Conservation (phyloP, 2,113 vertebrate genomes). For the Corythornis madagascariensis region DNA sequence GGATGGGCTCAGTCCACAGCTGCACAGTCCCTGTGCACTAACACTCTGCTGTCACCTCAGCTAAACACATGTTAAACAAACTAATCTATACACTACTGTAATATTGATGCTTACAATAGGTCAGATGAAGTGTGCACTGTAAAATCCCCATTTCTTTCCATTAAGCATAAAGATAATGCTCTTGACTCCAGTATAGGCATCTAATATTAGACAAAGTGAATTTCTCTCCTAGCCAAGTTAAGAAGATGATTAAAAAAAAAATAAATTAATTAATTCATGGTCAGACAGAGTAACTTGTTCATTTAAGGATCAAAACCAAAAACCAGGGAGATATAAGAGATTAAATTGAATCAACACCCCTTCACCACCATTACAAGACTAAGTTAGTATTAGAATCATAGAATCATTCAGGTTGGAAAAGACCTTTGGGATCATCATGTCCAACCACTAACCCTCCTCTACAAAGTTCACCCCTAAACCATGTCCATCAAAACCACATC, state of each 20-base stretch:
- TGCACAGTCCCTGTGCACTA: too few species aligned
- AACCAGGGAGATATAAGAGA: not conserved
- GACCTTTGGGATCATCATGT: too few species aligned
- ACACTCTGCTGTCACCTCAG: too few species aligned
- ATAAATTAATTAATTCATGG: not conserved
- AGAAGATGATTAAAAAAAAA: not conserved
- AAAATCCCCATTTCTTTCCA: not conserved
- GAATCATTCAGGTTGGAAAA: too few species aligned
- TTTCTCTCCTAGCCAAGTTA: not conserved
- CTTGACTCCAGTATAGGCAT: not conserved
- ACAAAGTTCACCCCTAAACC: too few species aligned
- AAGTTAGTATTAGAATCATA: not conserved
- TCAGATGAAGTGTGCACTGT: not conserved
- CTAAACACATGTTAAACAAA: too few species aligned
- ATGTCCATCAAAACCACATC: too few species aligned
- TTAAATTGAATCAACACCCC: not conserved
- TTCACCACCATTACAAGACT: not conserved
- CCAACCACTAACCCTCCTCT: too few species aligned
- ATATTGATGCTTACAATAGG: not conserved
- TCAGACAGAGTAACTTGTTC: not conserved
- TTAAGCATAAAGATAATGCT: not conserved
- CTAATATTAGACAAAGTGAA: not conserved
- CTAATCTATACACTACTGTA: not conserved
- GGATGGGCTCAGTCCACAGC: too few species aligned
- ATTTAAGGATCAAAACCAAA: not conserved